These are phyloP conservation scores for Myzus persicae DNA, from an alignment of 1,140 invertebrate genomes.

Conservation along the genomic window DNA sequence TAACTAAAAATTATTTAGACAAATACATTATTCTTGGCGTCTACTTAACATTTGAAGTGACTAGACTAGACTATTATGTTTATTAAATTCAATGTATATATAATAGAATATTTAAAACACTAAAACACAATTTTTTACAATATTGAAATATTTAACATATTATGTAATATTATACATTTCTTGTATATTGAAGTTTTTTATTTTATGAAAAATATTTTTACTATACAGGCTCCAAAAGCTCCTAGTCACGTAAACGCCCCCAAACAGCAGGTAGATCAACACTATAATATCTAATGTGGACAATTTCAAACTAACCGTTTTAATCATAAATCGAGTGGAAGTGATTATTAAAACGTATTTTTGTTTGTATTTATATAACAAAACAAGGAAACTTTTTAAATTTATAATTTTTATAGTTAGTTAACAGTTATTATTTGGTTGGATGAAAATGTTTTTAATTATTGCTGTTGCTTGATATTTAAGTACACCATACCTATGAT, in stretches of 20 bases:
- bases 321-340: conserved; percentile 2
- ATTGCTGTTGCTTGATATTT: not conserved
- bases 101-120: not conserved
- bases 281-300: not conserved
- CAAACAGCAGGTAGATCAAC: conserved; percentile 47
- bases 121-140: not conserved
- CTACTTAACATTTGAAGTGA: not conserved
- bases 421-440: conserved; percentile 16
- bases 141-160: not conserved
- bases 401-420: not conserved
- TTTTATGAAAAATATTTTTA: conserved; percentile 32
- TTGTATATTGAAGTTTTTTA: not conserved
- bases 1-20: not conserved
- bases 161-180: not conserved
- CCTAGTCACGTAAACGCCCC: conserved; percentile 55
- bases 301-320: conserved; percentile 18
- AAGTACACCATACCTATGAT: not conserved
- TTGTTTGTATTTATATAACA: not conserved
- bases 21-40: not conserved
- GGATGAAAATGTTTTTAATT: not conserved
- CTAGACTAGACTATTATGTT: not conserved
- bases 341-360: not conserved
- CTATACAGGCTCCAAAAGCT: conserved; percentile 55
- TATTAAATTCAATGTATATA: not conserved
- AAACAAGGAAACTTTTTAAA: not conserved